Evolutionary conservation across 2,888 invertebrate species (phyloP).

Genomic region (Thecocarcelia acutangulata): DNA sequence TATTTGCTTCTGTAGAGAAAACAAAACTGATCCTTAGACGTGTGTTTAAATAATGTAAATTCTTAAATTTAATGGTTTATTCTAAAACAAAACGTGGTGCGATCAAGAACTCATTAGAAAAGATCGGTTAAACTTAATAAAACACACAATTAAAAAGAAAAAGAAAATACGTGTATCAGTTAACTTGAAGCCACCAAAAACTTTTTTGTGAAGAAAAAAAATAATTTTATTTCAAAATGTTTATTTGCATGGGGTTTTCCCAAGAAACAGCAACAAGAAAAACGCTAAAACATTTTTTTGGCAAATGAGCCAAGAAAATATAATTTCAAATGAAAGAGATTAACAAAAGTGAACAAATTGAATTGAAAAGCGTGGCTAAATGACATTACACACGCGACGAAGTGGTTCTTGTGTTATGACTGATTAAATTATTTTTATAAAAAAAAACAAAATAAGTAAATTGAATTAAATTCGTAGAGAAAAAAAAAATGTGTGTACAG

Average conservation of each 20-base stretch:
- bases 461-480: neutral
- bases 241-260: constrained; percentile 79
- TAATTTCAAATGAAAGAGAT: constrained; percentile 37
- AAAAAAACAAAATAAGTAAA: constrained; percentile 10
- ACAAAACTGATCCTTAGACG: constrained; percentile 67
- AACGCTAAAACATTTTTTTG: constrained; percentile 32
- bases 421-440: constrained; percentile 36
- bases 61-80: constrained; percentile 77
- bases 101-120: constrained; percentile 75
- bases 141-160: constrained; percentile 21
- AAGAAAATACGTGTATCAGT: constrained; percentile 46
- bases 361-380: constrained; percentile 56
- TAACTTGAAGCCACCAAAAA: constrained; percentile 37
- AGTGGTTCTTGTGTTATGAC: constrained; percentile 47
- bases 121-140: constrained; percentile 47
- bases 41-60: constrained; percentile 79
- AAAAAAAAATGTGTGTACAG: neutral
- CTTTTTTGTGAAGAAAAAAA: constrained; percentile 25
- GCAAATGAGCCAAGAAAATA: constrained; percentile 58
- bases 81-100: constrained; percentile 78
- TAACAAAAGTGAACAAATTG: constrained; percentile 45
- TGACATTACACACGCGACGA: constrained; percentile 65
- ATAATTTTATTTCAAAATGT: constrained; percentile 6
- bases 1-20: constrained; percentile 18
- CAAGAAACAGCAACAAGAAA: constrained; percentile 74